phyloP scores from a whole-genome alignment of 2,113 vertebrate species.

The Clinocottus analis region DNA sequence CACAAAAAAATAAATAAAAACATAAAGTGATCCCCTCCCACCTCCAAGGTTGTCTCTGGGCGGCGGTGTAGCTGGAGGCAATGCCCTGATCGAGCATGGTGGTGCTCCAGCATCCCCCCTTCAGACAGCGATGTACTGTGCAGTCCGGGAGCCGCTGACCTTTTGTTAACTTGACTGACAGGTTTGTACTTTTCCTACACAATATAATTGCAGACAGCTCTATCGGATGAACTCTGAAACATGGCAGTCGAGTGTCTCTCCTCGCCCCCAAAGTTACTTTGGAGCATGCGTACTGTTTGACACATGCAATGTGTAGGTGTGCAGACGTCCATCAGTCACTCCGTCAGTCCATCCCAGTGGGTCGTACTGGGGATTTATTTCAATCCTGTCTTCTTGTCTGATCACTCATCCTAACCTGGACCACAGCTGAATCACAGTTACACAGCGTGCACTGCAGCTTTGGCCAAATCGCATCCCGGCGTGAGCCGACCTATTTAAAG shows the following conservation, averaged over 20 bases:
- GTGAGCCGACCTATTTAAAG: constrained; percentile 31
- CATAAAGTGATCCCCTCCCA: constrained; percentile 80
- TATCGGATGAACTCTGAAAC: constrained; percentile 16
- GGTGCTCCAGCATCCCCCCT: constrained; percentile 50
- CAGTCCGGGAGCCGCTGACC: constrained; percentile 49
- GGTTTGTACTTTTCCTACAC: constrained; percentile 47
- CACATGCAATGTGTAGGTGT: constrained; percentile 35
- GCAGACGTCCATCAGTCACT: constrained; percentile 35
- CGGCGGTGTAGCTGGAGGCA: constrained; percentile 72
- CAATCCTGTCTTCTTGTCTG: constrained; percentile 9
- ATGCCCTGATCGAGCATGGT: constrained; percentile 67
- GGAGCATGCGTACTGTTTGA: constrained; percentile 8
- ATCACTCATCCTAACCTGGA: background rate
- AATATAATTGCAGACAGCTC: constrained; percentile 48
- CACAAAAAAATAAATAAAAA: constrained; percentile 38
- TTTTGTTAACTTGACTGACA: constrained; percentile 64
- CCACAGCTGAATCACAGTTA: constrained; percentile 19
- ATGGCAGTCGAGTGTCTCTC: constrained; percentile 11
- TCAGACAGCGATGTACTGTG: constrained; percentile 43
- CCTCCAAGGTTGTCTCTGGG: constrained; percentile 56
- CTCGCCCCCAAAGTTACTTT: constrained; percentile 21
- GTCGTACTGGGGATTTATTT: constrained; percentile 22
- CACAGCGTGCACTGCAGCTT: background rate
- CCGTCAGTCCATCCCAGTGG: background rate
- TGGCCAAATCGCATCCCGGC: constrained; percentile 21